Evolutionary conservation across 2,797 vertebrate genomes (phyloP).

Genomic region (Sebastes taczanowskii): DNA sequence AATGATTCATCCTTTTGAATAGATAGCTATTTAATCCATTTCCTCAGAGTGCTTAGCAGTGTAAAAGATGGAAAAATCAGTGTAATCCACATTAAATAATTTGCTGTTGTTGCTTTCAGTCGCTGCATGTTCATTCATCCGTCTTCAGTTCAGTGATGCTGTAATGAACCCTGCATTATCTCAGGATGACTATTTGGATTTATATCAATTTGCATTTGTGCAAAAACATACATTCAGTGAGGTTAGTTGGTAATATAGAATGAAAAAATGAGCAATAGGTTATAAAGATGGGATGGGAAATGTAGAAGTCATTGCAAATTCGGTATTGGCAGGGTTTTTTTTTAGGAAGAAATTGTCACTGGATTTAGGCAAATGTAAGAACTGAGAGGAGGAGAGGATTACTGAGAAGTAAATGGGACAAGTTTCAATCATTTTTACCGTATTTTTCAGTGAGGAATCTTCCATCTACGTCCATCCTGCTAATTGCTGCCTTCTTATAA

Average conservation of each 20-base stretch:
- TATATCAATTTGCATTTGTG: neutral
- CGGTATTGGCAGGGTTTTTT: neutral
- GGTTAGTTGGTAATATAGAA: no score
- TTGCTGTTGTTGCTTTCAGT: neutral
- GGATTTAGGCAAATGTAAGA: neutral
- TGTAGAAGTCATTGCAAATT: neutral
- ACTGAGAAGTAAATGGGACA: neutral
- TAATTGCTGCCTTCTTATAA: neutral
- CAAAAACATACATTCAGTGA: neutral
- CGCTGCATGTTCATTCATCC: neutral
- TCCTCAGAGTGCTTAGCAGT: neutral
- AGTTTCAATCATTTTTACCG: neutral
- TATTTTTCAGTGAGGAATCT: neutral
- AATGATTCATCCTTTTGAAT: neutral
- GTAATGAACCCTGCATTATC: neutral
- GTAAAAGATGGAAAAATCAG: no score
- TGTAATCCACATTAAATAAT: neutral
- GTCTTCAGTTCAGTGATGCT: neutral
- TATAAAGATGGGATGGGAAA: neutral
- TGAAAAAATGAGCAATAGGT: no score
- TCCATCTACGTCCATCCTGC: neutral
- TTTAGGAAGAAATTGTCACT: neutral
- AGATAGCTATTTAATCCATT: no score
- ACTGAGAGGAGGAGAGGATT: neutral
- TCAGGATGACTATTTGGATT: neutral